A percentile compares a stretch with the other conserved stretches of the same genome.
These are phyloP conservation scores for Archips crataeganus DNA, from an alignment of 2,888 invertebrate genomes.

Conservation along the genomic window DNA sequence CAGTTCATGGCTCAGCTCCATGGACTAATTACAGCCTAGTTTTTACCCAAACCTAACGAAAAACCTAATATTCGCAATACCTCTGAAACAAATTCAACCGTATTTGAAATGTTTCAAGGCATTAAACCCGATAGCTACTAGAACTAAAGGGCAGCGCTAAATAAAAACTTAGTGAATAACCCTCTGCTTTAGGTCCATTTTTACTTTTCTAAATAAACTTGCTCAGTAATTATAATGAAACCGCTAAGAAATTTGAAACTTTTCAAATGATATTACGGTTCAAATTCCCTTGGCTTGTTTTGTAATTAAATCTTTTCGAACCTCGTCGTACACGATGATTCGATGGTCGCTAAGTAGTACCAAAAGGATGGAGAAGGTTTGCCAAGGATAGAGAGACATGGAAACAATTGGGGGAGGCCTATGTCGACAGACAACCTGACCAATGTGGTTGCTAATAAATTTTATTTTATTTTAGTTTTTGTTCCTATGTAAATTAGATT, in stretches of 20 bases:
- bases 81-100: conserved; percentile 60
- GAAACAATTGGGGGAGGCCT: too few species aligned
- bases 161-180: conserved; percentile 59
- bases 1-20: conserved; percentile 73
- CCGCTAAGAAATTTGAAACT: conserved; percentile 59
- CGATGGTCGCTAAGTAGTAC: too few species aligned
- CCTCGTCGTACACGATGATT: conserved; percentile 49
- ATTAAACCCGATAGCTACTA: conserved; percentile 53
- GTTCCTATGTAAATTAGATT: too few species aligned
- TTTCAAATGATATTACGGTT: conserved; percentile 51
- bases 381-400: too few species aligned
- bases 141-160: conserved; percentile 49
- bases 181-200: conserved; percentile 55
- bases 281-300: conserved; percentile 50
- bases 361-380: too few species aligned
- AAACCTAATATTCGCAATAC: conserved; percentile 52
- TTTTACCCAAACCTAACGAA: conserved; percentile 61
- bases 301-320: conserved; percentile 57
- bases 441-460: too few species aligned
- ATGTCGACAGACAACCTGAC: too few species aligned
- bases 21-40: conserved; percentile 78
- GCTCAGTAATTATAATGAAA: conserved; percentile 55
- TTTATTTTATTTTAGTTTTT: too few species aligned
- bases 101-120: conserved; percentile 57
- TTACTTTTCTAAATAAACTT: conserved; percentile 49